Evolutionary conservation across 2,797 vertebrate species (phyloP).

Genomic region (Sardinella longiceps): DNA sequence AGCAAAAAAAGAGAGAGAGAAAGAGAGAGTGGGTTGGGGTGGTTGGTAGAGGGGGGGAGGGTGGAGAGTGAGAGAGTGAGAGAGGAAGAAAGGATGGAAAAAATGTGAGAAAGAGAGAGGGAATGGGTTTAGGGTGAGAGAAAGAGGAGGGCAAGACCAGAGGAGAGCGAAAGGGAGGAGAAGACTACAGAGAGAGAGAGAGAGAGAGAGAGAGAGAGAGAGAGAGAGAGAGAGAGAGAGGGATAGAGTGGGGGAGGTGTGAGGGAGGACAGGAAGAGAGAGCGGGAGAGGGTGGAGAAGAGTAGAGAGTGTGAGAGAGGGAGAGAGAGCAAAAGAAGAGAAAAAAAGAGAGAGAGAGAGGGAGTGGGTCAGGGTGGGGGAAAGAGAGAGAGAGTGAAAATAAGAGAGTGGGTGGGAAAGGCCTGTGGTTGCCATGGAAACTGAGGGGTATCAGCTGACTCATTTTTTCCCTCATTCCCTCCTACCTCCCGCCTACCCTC

Average conservation of each 20-base stretch:
- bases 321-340: background rate
- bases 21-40: constrained; percentile 50
- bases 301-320: background rate
- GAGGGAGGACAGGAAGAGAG: background rate
- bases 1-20: constrained; percentile 68
- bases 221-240: background rate
- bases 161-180: background rate
- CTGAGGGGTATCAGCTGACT: constrained; percentile 79
- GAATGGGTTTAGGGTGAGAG: background rate
- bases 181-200: background rate
- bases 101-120: background rate
- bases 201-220: background rate
- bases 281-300: background rate
- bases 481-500: constrained; percentile 60
- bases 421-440: constrained; percentile 79
- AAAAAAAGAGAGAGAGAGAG: constrained; percentile 17
- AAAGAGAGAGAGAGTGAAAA: background rate
- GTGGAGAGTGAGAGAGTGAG: background rate
- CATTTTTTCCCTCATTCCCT: constrained; percentile 66
- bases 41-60: background rate
- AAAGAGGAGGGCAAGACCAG: background rate
- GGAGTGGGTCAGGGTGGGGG: constrained; percentile 26
- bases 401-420: constrained; percentile 73
- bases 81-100: background rate
- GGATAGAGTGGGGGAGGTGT: background rate